Base-by-base conservation (phyloP, 2,888 invertebrate species). In the Automeris io region DNA sequence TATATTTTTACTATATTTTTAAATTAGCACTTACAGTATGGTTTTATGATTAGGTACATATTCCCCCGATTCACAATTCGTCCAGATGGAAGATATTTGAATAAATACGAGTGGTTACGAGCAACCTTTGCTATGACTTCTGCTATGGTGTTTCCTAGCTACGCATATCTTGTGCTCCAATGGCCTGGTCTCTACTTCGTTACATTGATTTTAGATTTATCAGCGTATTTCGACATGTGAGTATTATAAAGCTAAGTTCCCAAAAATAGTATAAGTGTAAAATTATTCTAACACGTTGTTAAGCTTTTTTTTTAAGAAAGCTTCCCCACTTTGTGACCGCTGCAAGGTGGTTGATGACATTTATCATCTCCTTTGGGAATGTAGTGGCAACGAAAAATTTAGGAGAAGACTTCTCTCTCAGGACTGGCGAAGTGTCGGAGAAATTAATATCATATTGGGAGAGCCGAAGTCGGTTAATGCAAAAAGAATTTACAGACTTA, bases 1-100 rank as follows among this genome's bases (percentile, higher is more conserved):
- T n/a, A n/a, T n/a, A n/a, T n/a, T n/a, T n/a, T n/a, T n/a, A n/a
- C n/a, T n/a, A n/a, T n/a, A n/a, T n/a, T n/a, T n/a, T n/a, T n/a
- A n/a, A n/a, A n/a, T n/a, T n/a, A n/a, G n/a, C n/a, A n/a, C n/a
- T n/a, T n/a, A n/a, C n/a, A n/a, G n/a, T n/a, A n/a, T n/a, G n/a
- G n/a, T n/a, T n/a, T n/a, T n/a, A n/a, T n/a, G n/a, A n/a, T 11
- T 49, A 81, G 81, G 18, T 81, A 82, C 54, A 65, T 78, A 16
- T 79, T 79, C 49, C 81, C 81, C 0, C 78, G 81, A 3, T 78
- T 70, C 59, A 77, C 79, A 5, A 70, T 82, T 42, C 74, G 79
- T 0, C 81, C 81, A 0, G 81, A 81, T 44, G 66, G 79, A 1
- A 43, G 42, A 2, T 79, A 80, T 50, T 44, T 81, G 23, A 43